Base-by-base conservation (phyloP, 2,113 vertebrate species). In the Clarias batrachus region DNA sequence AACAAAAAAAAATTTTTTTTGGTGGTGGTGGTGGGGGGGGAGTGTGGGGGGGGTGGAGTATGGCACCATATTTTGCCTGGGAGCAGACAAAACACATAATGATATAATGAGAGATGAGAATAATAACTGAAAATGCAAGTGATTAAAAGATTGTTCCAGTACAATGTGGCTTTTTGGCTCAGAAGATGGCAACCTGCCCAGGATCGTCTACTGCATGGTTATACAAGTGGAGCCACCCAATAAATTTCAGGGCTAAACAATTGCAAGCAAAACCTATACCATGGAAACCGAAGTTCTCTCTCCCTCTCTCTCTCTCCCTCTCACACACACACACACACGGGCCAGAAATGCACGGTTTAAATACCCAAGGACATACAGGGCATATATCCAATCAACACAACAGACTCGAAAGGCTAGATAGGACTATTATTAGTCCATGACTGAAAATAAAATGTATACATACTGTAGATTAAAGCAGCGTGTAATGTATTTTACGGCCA, bases 21-120 rank as follows among this genome's bases (percentile, higher is more conserved):
- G 8, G 17, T 83, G 4, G 5, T 48, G 48, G 48, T 48, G 41
- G 41, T 41, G 41, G 41, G 3, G 41, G 2, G 3, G 41, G 41
- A 0, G 2, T 2, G 41, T 2, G 41, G 41, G 6, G 48, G n/a
- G 41, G 59, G 37, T 30, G 82, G 82, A 23, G 82, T 30, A 57
- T 23, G 54, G 2, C 16, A 37, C 16, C 27, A 70, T 74, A 52
- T 76, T 41, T 62, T 37, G 62, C 80, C 52, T 79, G 85, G 81
- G 23, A 83, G 19, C 19, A 10, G 81, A 78, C 84, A 84, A 70
- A 83, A 68, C 84, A 80, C 62, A 85, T 85, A 87, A 89, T 83
- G 85, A 86, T 57, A 83, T 84, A 87, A 89, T 83, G 76, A 87
- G 88, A 59, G 82, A 74, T 78, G 37, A 81, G 68, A 87, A 83